Conservation (phyloP, 2,113 vertebrate species). For the Atractosteus spatula region DNA sequence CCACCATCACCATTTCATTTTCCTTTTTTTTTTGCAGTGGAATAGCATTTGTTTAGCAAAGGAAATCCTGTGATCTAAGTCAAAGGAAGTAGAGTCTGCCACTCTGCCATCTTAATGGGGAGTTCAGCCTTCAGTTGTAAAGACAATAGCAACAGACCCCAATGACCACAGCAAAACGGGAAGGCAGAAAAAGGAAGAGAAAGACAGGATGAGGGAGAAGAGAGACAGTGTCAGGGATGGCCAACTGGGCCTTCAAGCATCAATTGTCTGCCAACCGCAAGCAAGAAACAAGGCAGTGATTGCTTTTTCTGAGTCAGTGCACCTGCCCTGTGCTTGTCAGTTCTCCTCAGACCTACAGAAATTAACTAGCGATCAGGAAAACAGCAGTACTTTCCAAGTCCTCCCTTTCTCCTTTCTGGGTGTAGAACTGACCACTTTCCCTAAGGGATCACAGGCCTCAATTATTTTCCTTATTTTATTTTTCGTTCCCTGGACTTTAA, state of each 20-base stretch:
- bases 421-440: too few species aligned
- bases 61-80: constrained; percentile 55
- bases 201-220: constrained; percentile 22
- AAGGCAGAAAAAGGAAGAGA: constrained; percentile 30
- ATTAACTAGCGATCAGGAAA: background rate
- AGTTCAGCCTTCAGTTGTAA: background rate
- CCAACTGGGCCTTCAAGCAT: constrained; percentile 4
- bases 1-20: background rate
- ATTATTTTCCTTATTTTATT: too few species aligned
- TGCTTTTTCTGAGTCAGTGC: constrained; percentile 7
- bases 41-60: constrained; percentile 48
- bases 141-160: background rate
- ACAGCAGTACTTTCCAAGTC: too few species aligned
- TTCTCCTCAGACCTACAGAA: background rate
- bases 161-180: background rate
- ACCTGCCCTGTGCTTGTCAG: constrained; percentile 22
- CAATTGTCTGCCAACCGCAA: background rate
- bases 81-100: constrained; percentile 43
- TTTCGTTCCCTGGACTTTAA: too few species aligned
- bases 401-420: too few species aligned
- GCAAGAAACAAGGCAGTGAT: background rate
- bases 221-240: constrained; percentile 28
- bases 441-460: too few species aligned
- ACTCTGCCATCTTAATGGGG: background rate
- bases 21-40: constrained; percentile 23